Evolutionary conservation across 2,113 vertebrate species (phyloP), one percentile per base, ranked within the genome.

Genomic region (Ammodytes marinus): DNA sequence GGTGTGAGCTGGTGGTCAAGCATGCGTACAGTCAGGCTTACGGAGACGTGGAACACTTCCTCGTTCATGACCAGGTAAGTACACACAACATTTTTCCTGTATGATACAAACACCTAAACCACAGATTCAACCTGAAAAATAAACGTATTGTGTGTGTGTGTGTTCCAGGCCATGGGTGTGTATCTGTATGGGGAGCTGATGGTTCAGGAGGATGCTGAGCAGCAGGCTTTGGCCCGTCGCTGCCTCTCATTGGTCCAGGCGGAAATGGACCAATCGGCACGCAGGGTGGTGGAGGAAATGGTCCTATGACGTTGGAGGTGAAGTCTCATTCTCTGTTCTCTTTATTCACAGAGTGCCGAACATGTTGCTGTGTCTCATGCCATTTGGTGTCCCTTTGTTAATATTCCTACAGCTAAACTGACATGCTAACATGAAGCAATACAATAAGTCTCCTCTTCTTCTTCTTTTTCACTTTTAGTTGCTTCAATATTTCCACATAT

Each of bases 141-240:
- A 13, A 42, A 69, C 7, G 1, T 11, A 13, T 12, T 69, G 39
- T 54, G 58, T 60, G 59, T 60, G 54, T 54, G 53, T 42, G 53
- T 5, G 53, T 85, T 67, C 6, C 88, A 99, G 98, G 98, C 98
- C 57, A 98, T 99, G 98, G 98, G 98, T 40, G 94, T 98, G 45
- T 99, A 99, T 91, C 96, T 99, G 49, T 99, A 98, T 3, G 98
- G 97, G 42, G 98, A 99, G 92, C 92, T 99, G 94, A 99, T 99
- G 98, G 89, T 99, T 86, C 95, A 97, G 3, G 97, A 99, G 94
- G 96, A 99, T 3, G 69, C 89, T 1, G 85, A 91, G 76, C 98
- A 98, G 80, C 98, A 99, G 92, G 94, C 94, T 65, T 95, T 99
- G 17, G 98, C 97, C 39, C 93, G 47, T 52, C 95, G 83, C 77